Base-by-base conservation (phyloP, 1,140 invertebrate genomes). In the Pteromalus puparum region DNA sequence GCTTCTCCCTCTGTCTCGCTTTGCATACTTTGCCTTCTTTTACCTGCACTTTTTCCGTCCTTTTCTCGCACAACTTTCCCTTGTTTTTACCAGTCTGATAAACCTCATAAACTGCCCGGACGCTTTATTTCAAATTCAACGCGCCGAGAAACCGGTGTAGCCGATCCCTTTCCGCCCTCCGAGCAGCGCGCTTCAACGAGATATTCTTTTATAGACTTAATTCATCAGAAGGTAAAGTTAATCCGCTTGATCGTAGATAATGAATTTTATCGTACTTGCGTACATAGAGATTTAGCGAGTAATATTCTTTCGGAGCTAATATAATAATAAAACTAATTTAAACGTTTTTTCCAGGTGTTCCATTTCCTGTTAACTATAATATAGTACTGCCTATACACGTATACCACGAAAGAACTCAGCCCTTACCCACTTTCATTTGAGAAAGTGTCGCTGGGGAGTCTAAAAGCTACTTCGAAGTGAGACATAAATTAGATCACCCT, bases 11-110 rank as follows among this genome's bases (percentile, higher is more conserved):
- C 48, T 13, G 18, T 1, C 82, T 65, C 34, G 10, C 53, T 82
- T 76, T 75, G 61, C 73, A 76, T 82, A 76, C 53, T 82, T 76
- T 67, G 30, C 73, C n/a, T 28, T 42, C 34, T 75, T 24, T 21
- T 81, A 79, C 84, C 83, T 86, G 87, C 86, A 77, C 82, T 79
- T 87, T 86, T 85, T 88, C 79, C 70, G 65, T 68, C 87, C 87
- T 82, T 87, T 86, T 83, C 75, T 80, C 24, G n/a, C 82, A 48
- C 61, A 86, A 83, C 86, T 83, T 86, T 85, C 76, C 67, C 68
- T 82, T 88, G 85, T 87, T 87, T 87, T 87, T 87, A 81, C 74
- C 42, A 53, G 65, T 70, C 65, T 70, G 75, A 78, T 83, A 83
- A 83, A 77, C 38, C 34, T 83, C 65, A 24, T 72, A 78, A 83